phyloP scores from a whole-genome alignment of 2,113 vertebrate genomes.

The Glaucidium brasilianum region DNA sequence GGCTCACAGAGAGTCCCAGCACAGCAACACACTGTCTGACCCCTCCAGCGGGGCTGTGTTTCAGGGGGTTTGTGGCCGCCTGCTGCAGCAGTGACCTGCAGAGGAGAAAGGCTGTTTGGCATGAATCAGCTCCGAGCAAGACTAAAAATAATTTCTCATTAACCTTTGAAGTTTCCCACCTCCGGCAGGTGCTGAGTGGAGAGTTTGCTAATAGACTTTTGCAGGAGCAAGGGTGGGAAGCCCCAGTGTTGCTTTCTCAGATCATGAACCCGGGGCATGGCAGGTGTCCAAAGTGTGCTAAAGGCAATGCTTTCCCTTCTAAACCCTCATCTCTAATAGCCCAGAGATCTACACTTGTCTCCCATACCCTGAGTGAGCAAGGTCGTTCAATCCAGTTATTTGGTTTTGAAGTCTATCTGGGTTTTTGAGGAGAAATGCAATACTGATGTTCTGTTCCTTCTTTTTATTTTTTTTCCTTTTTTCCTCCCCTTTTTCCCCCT shows the following conservation, averaged over 20 bases:
- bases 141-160: not conserved
- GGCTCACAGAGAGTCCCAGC: not conserved
- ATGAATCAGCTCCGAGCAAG: not conserved
- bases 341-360: not conserved
- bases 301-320: not conserved
- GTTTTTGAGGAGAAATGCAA: not conserved
- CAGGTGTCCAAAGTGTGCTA: not conserved
- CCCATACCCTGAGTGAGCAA: not conserved
- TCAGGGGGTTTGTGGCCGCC: rapidly evolving
- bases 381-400: not conserved
- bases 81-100: rapidly evolving
- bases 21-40: rapidly evolving
- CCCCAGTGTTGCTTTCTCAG: not conserved
- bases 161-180: not conserved
- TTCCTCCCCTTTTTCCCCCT: rapidly evolving
- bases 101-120: not conserved
- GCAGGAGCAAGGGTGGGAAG: not conserved
- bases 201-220: not conserved
- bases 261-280: not conserved
- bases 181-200: not conserved
- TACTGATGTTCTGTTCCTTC: not conserved
- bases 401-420: not conserved
- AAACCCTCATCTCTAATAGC: not conserved
- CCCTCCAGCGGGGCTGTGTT: not conserved
- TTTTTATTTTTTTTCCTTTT: too few species aligned